phyloP scores from a whole-genome alignment of 1,140 invertebrate genomes.

The Dinothrombium tinctorium region DNA sequence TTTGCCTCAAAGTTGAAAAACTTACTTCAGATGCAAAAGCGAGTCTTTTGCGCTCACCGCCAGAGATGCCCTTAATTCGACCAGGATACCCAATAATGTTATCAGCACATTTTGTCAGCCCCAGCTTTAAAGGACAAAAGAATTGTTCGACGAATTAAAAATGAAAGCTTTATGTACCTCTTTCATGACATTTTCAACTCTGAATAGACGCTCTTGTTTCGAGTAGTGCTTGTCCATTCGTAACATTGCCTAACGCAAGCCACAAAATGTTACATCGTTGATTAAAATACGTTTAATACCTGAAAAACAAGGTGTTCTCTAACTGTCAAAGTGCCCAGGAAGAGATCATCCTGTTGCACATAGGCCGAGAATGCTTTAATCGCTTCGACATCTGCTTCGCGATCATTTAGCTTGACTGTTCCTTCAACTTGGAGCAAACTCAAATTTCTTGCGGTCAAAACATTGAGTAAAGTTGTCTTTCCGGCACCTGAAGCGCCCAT shows the following conservation, averaged over 20 bases:
- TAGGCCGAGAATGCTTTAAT: slow-evolving; percentile 53
- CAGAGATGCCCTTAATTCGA: slow-evolving; percentile 51
- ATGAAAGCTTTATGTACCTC: neutral
- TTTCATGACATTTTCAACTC: neutral
- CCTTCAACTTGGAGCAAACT: slow-evolving; percentile 33
- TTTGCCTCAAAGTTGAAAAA: neutral
- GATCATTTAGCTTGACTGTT: slow-evolving; percentile 46
- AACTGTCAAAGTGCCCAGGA: slow-evolving; percentile 53
- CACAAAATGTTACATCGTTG: neutral
- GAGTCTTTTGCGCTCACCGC: slow-evolving; percentile 61
- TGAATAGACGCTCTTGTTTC: neutral
- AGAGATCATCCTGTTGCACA: slow-evolving; percentile 58
- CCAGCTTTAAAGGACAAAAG: slow-evolving; percentile 57
- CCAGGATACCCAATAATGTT: slow-evolving; percentile 68
- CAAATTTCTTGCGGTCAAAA: slow-evolving; percentile 41
- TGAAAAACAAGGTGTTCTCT: slow-evolving; percentile 46
- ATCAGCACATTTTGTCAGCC: slow-evolving; percentile 41
- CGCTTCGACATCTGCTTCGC: slow-evolving; percentile 44
- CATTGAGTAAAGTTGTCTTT: slow-evolving; percentile 57
- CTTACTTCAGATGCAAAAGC: slow-evolving; percentile 59
- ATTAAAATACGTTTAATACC: slow-evolving; percentile 30
- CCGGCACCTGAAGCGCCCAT: slow-evolving; percentile 44
- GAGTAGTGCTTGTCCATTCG: neutral
- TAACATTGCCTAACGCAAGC: neutral
- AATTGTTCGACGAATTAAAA: no score